Percentiles rank a stretch among this genome's conserved stretches.
phyloP scores from a whole-genome alignment of 2,113 vertebrate species.

The Colius striatus region DNA sequence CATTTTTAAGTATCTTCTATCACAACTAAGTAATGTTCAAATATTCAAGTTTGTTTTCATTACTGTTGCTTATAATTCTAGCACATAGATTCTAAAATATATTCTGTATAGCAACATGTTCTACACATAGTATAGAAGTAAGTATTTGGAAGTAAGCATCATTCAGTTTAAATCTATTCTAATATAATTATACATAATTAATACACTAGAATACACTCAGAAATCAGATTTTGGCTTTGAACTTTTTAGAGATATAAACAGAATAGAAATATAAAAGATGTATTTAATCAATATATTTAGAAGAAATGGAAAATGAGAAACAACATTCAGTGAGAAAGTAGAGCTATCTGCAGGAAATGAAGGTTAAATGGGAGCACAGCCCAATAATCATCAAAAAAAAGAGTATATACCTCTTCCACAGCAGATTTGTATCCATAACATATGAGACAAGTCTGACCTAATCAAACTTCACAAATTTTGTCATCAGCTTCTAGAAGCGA shows the following conservation, averaged over 20 bases:
- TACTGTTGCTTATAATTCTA: neutral
- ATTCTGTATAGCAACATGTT: neutral
- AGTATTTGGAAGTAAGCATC: neutral
- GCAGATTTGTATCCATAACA: neutral
- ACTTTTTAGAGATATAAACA: neutral
- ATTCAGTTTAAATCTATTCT: neutral
- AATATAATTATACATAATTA: too few relatives aligned
- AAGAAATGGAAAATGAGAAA: neutral
- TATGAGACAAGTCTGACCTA: neutral
- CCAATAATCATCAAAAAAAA: neutral
- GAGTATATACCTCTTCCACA: neutral
- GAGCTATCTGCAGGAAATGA: neutral
- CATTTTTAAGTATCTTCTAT: neutral
- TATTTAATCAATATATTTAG: neutral
- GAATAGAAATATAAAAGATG: neutral
- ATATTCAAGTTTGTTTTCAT: neutral
- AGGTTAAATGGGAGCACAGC: neutral
- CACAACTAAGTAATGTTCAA: neutral
- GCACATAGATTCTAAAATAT: neutral
- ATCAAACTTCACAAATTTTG: neutral
- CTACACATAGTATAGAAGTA: neutral
- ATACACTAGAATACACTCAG: too few relatives aligned
- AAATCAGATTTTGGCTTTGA: neutral
- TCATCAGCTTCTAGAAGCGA: neutral
- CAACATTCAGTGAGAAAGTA: neutral